Evolutionary conservation across 2,113 vertebrate species (phyloP), one percentile per base, ranked within the genome.

Genomic region (Amphiprion percula): DNA sequence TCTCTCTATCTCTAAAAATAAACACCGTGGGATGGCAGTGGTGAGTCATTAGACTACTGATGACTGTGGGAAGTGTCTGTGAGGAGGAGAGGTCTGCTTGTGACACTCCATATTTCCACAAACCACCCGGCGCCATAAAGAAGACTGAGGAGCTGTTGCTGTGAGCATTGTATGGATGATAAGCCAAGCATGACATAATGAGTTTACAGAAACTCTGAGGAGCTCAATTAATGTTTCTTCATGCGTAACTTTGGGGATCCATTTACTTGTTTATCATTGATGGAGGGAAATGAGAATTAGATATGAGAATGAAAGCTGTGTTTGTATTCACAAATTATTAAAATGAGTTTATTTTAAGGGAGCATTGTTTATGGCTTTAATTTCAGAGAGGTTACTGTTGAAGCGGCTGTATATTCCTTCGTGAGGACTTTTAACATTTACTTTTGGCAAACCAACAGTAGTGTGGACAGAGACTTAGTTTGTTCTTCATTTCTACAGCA

Each of bases 1-100:
- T 95, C 94, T 95, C 91, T 68, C 81, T 82, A 89, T 92, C 93
- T 92, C 90, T 93, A 93, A 94, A 94, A 95, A 94, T 93, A 95
- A 93, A 93, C 94, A 93, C 81, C 79, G 83, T 56, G 83, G 87
- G 91, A 91, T 55, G 74, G 85, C 79, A 69, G 84, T 77, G 82
- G 91, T 88, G 92, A 94, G 90, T 93, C 93, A 92, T 94, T 94
- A 93, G 94, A 94, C 91, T 93, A 88, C 88, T 93, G 92, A 93
- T 88, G 85, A 90, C 87, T 91, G 89, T 88, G 87, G 91, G 92
- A 92, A 92, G 81, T 84, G 84, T 89, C 76, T 87, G 85, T 85
- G 84, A 82, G 85, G 82, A 93, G 69, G 82, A 80, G 82, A 88
- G 82, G 90, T 87, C 90, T 80, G 86, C 72, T 64, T 63, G 72